Percentiles rank a stretch among this genome's conserved stretches.
These are phyloP conservation scores for Steinernema scapterisci DNA, from an alignment of 2,888 invertebrate species.

Conservation along the genomic window DNA sequence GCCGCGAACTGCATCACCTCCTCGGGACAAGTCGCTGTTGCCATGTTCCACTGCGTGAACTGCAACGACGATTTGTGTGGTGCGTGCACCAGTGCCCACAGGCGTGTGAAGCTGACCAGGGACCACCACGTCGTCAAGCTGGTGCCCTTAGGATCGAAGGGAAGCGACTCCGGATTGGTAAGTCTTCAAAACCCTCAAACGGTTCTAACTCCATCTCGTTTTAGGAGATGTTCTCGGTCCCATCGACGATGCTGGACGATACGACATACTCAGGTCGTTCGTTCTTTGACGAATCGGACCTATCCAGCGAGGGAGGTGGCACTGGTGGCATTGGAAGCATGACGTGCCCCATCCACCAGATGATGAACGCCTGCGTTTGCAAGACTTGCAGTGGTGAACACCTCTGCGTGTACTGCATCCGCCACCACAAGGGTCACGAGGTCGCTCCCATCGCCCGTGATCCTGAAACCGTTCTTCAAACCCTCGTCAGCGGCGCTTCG, in stretches of 20 bases:
- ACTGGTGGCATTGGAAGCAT: background rate
- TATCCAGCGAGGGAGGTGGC: background rate
- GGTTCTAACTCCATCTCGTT: too few species aligned
- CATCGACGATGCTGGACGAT: background rate
- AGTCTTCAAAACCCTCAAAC: background rate
- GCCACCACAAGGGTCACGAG: constrained; percentile 6
- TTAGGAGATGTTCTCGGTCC: constrained; percentile 16
- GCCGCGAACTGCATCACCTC: background rate
- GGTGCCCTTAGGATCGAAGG: background rate
- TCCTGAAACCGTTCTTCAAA: background rate
- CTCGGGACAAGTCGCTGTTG: background rate
- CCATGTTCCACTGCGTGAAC: background rate
- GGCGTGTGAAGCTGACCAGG: background rate
- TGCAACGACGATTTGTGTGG: constrained; percentile 4
- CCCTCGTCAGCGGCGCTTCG: background rate
- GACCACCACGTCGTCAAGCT: background rate
- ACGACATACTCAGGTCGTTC: background rate
- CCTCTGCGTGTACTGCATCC: constrained; percentile 9
- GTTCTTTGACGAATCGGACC: constrained; percentile 22
- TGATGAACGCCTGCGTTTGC: constrained; percentile 1
- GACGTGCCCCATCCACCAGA: background rate
- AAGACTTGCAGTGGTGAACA: constrained; percentile 12
- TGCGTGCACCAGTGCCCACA: constrained; percentile 5
- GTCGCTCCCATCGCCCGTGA: background rate
- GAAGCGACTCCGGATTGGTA: constrained; percentile 20